A percentile compares a stretch with the other conserved stretches of the same genome.
phyloP scores from a whole-genome alignment of 2,888 invertebrate species.

The Brachyptera risi region DNA sequence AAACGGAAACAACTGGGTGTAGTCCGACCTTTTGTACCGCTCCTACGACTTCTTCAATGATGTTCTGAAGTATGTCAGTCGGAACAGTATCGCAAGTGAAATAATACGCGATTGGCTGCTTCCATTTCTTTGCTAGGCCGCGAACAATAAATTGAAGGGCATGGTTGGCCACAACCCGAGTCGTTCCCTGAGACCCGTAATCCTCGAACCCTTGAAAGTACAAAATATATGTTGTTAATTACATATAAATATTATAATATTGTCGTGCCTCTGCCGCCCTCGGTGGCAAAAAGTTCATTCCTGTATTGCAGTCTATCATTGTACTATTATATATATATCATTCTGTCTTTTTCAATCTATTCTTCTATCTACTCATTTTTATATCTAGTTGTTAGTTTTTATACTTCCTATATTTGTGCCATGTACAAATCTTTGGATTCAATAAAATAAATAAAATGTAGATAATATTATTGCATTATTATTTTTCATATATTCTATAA shows the following conservation, averaged over 20 bases:
- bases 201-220: slow-evolving; percentile 10
- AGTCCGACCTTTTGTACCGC: background rate
- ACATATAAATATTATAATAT: background rate
- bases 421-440: no score
- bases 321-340: no score
- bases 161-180: slow-evolving; percentile 10
- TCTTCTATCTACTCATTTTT: no score
- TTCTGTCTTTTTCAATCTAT: no score
- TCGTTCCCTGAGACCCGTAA: slow-evolving; percentile 4
- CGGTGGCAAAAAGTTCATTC: background rate
- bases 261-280: background rate
- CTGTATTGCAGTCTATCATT: background rate
- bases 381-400: no score
- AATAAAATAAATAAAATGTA: no score
- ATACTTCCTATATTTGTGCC: no score
- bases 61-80: background rate
- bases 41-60: background rate
- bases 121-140: background rate
- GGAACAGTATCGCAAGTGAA: background rate
- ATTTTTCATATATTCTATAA: no score
- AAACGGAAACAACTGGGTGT: slow-evolving; percentile 1
- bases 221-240: background rate
- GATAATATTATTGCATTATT: background rate
- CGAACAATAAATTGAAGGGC: slow-evolving; percentile 9
- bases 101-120: slow-evolving; percentile 15